Base-by-base conservation (phyloP, 2,797 vertebrate species). In the Eulemur coronatus region DNA sequence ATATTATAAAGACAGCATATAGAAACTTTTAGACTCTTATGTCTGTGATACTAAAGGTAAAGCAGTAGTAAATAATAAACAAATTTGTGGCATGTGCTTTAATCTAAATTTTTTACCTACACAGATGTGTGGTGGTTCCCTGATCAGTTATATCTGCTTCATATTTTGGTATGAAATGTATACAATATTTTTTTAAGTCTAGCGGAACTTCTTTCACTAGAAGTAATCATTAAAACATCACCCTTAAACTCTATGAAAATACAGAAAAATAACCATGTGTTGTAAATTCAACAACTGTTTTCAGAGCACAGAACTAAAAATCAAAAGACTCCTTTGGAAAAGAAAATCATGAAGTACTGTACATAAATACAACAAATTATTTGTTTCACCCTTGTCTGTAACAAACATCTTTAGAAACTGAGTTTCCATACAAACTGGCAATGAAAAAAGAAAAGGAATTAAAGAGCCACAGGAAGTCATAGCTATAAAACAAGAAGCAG, bases 401-500 rank as follows among this genome's bases (percentile, higher is more conserved):
- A 86, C 11, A 80, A 11, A 3, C 48, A 73, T 61, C 55, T 81
- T 50, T 80, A 41, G 76, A 90, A 97, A 93, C 72, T 79, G 75
- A 76, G 8, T 30, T 97, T 81, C 50, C 80, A 97, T 17, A 72
- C 33, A 89, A 82, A 84, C 69, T 20, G 0, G 63, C 79, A 92
- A 92, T 24, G 2, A 35, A 35, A 38, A 69, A 70, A 55, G 28
- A 55, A 33, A 87, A 84, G 78, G 43, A 96, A 57, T 41, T 55
- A 55, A 92, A 73, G 43, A 59, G 35, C 48, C 70, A 96, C 43
- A 55, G 41, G 75, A 87, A 81, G 18, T 87, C 61, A 87, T 15
- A 59, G 73, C 22, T 76, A 95, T 35, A 85, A 86, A 97, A 92
- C 41, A 85, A 96, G 50, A 55, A 84, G 75, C 38, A 95, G 46